Percentiles rank a stretch among this genome's conserved stretches.
Conservation (phyloP, 2,113 vertebrate species). For the Dipodomys ordii region DNA sequence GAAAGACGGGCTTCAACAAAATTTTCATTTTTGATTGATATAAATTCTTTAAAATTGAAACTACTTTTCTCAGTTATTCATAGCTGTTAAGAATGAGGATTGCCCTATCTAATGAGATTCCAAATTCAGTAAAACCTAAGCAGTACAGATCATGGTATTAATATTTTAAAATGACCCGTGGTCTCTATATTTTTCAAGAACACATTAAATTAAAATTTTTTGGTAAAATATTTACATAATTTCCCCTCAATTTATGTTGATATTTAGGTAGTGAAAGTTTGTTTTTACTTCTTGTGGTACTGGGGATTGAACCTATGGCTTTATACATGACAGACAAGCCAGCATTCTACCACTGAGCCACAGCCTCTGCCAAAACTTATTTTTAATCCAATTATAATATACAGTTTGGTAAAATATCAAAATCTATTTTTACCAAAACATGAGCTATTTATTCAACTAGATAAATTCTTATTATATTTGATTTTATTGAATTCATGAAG, state of each 20-base stretch:
- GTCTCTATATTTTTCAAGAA: conserved; percentile 11
- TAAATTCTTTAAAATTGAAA: neutral
- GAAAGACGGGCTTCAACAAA: neutral
- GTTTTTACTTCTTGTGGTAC: neutral
- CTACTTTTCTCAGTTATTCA: neutral
- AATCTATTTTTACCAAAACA: neutral
- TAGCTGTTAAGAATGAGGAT: too few relatives aligned
- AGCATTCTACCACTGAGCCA: too few relatives aligned
- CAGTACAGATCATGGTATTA: neutral
- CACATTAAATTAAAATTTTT: neutral
- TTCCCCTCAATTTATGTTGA: neutral
- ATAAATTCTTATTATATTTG: neutral
- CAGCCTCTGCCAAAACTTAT: neutral
- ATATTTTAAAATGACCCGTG: neutral
- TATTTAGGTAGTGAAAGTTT: neutral
- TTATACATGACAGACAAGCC: too few relatives aligned
- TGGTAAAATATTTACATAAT: neutral
- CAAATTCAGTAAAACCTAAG: neutral
- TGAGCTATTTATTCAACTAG: conserved; percentile 5
- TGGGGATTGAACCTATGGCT: too few relatives aligned
- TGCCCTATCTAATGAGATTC: neutral
- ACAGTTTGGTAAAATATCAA: neutral
- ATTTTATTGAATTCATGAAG: neutral
- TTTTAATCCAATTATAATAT: conserved; percentile 11
- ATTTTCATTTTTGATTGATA: neutral